Conservation (phyloP, 2,113 vertebrate species). For the Sphyrna mokarran region DNA sequence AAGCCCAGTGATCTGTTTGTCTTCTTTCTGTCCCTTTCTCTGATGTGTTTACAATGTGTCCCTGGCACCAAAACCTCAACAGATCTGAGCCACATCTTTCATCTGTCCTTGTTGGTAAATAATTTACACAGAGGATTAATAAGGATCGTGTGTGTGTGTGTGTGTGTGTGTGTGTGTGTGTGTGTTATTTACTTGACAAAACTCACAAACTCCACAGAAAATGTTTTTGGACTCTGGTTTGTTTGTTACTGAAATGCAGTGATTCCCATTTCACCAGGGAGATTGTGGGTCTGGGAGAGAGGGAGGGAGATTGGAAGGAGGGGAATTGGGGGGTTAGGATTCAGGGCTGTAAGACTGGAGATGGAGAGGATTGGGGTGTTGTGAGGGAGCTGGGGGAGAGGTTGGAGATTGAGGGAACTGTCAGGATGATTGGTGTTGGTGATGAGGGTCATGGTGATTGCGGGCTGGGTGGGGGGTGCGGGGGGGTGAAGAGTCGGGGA, state of each 20-base stretch:
- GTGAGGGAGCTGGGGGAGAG: neutral
- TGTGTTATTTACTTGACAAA: neutral
- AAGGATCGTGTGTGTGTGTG: neutral
- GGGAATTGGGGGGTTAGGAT: neutral
- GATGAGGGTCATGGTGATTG: too few species aligned
- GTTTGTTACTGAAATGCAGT: neutral
- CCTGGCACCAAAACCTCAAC: neutral
- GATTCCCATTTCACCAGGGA: neutral
- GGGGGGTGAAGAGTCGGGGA: too few species aligned
- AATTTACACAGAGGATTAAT: neutral
- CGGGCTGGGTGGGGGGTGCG: too few species aligned
- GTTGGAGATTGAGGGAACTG: neutral
- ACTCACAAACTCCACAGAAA: neutral
- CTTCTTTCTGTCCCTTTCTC: neutral
- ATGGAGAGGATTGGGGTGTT: neutral
- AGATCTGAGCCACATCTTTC: neutral
- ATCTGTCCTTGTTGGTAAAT: neutral
- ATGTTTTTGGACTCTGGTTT: neutral
- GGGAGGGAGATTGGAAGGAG: neutral
- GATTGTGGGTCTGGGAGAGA: too few species aligned
- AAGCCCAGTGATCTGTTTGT: neutral
- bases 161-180: neutral
- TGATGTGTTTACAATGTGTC: neutral
- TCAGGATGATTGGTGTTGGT: neutral
- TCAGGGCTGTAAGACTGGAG: neutral